A percentile compares a stretch with the other conserved stretches of the same genome.
Evolutionary conservation across 2,797 vertebrate species (phyloP).

Genomic region (Champsocephalus esox): DNA sequence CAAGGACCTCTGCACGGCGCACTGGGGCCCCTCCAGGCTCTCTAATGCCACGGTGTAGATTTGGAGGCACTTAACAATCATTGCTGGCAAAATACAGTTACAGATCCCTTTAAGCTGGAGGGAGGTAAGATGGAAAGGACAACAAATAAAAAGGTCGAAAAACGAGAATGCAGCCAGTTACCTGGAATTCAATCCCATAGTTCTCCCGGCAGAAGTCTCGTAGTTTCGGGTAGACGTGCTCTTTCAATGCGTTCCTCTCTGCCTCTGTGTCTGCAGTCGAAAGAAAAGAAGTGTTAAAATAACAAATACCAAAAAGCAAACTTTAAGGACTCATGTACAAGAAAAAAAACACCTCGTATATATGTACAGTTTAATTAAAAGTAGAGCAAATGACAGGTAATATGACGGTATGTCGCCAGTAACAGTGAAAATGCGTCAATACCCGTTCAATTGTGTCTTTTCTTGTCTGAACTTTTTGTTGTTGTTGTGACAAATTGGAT

Average conservation of each 20-base stretch:
- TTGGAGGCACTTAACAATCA: slow-evolving; percentile 37
- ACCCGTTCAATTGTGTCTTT: no score
- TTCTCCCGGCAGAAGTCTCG: slow-evolving; percentile 99
- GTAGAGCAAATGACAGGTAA: no score
- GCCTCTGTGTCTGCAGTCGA: slow-evolving; percentile 92
- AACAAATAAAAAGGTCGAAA: background rate
- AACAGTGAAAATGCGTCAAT: no score
- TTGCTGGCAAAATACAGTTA: slow-evolving; percentile 12
- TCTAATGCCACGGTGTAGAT: slow-evolving; percentile 33
- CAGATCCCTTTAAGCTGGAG: background rate
- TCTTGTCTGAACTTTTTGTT: no score
- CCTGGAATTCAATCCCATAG: slow-evolving; percentile 99
- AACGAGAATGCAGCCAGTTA: slow-evolving; percentile 64
- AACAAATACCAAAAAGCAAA: background rate
- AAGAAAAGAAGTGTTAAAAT: background rate
- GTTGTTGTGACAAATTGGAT: background rate
- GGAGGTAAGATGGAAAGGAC: background rate
- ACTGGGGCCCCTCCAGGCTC: slow-evolving; percentile 21
- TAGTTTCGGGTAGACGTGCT: slow-evolving; percentile 97
- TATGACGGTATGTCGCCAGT: no score
- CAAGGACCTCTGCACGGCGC: slow-evolving; percentile 22
- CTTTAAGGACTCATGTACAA: background rate
- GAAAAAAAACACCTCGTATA: no score
- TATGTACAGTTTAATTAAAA: no score
- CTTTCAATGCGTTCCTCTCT: slow-evolving; percentile 94